Percentiles rank a stretch among this genome's conserved stretches.
Evolutionary conservation across 2,797 vertebrate genomes (phyloP).

Genomic region (Alcedo quadribrachys): DNA sequence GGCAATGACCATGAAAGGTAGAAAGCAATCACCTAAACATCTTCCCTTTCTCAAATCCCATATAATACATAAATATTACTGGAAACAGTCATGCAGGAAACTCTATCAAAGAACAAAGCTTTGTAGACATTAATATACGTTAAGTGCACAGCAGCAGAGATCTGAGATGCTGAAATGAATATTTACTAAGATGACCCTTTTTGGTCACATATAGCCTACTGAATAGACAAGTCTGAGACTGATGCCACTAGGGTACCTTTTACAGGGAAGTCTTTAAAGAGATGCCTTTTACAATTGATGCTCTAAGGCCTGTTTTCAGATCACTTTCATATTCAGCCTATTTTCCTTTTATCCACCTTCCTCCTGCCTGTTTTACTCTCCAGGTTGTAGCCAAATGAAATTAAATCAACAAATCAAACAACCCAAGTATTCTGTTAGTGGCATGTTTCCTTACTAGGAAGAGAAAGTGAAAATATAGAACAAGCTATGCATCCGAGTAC

Average conservation of each 20-base stretch:
- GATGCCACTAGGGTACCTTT: not conserved
- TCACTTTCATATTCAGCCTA: not conserved
- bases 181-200: not conserved
- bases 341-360: not conserved
- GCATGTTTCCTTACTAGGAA: not conserved
- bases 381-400: not conserved
- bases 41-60: not conserved
- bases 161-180: not conserved
- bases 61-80: not conserved
- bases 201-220: not conserved
- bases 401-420: not conserved
- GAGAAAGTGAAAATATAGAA: not conserved
- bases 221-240: not conserved
- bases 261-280: not conserved
- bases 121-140: not conserved
- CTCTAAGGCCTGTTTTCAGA: not conserved
- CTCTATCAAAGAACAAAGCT: accelerated
- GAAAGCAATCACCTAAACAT: not conserved
- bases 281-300: not conserved
- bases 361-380: not conserved
- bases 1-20: not conserved
- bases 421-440: not conserved
- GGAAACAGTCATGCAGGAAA: not conserved
- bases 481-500: not conserved
- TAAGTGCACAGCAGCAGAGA: not conserved